Percentiles rank a stretch among this genome's conserved stretches.
phyloP scores from a whole-genome alignment of 2,888 invertebrate species.

The Auanema freiburgensis region DNA sequence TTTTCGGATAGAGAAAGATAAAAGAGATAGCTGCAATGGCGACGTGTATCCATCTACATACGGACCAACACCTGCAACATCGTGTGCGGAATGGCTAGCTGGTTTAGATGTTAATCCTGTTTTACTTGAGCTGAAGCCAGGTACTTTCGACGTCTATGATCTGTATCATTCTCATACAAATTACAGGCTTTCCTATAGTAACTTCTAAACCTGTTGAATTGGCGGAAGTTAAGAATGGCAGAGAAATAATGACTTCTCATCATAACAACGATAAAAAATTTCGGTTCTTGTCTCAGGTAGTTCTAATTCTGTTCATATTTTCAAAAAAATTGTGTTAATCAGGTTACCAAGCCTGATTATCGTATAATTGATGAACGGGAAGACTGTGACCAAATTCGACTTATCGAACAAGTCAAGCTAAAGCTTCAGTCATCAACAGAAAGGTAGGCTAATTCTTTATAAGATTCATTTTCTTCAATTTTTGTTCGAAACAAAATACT shows the following conservation, averaged over 20 bases:
- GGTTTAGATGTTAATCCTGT: slow-evolving; percentile 85
- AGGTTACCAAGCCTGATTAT: slow-evolving; percentile 4
- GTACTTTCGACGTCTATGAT: too few species aligned
- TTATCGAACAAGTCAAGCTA: not conserved
- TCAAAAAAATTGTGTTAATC: not conserved
- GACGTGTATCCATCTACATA: slow-evolving; percentile 87
- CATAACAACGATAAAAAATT: slow-evolving; percentile 83
- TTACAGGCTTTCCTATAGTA: not conserved
- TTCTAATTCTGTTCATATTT: too few species aligned
- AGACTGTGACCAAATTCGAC: not conserved
- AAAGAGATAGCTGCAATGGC: not conserved
- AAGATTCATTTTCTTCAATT: too few species aligned
- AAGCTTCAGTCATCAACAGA: too few species aligned
- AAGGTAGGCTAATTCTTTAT: too few species aligned
- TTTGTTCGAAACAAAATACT: too few species aligned
- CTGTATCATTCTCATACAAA: too few species aligned
- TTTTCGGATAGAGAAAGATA: too few species aligned
- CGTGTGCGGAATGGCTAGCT: slow-evolving; percentile 75
- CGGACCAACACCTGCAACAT: slow-evolving; percentile 79
- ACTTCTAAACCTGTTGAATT: slow-evolving; percentile 30
- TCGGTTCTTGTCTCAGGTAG: slow-evolving; percentile 76
- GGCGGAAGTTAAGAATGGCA: not conserved
- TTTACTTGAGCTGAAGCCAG: slow-evolving; percentile 80
- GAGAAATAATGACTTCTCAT: slow-evolving; percentile 65
- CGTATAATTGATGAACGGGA: not conserved